Evolutionary conservation across 2,888 invertebrate species (phyloP).

Genomic region (Clanis bilineata): DNA sequence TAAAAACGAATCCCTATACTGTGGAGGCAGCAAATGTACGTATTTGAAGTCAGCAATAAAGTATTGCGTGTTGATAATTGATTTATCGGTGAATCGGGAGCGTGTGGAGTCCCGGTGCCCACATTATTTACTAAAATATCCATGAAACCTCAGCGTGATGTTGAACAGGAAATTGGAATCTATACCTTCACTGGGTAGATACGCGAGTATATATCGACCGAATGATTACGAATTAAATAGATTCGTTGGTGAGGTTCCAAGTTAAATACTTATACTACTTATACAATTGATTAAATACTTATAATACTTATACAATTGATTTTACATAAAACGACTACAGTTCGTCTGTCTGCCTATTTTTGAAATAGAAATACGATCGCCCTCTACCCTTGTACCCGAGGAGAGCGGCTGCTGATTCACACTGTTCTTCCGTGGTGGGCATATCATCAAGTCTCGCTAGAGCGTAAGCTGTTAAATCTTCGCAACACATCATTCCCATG

Average conservation of each 20-base stretch:
- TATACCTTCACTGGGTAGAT: conserved; percentile 44
- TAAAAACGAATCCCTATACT: neutral
- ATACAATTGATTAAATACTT: neutral
- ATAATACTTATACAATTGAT: neutral
- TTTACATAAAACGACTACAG: neutral
- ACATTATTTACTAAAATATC: conserved; percentile 69
- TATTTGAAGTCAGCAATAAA: conserved; percentile 48
- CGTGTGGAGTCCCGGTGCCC: conserved; percentile 55
- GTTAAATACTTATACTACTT: neutral
- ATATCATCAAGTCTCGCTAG: conserved; percentile 49
- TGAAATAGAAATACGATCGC: conserved; percentile 50
- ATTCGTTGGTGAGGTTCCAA: conserved; percentile 10
- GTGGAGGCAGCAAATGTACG: conserved; percentile 36
- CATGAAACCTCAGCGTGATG: conserved; percentile 54
- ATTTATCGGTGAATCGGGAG: conserved; percentile 70
- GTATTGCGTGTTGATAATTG: conserved; percentile 59
- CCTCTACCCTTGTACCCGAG: conserved; percentile 51
- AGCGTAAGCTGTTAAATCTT: conserved; percentile 59
- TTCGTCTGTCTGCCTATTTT: conserved; percentile 32
- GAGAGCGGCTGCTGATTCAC: conserved; percentile 41
- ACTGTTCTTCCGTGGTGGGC: conserved; percentile 53
- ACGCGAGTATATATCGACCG: conserved; percentile 21
- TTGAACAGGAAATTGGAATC: conserved; percentile 51
- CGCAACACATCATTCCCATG: conserved; percentile 68
- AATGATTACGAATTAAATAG: conserved; percentile 13